Percentiles rank a stretch among this genome's conserved stretches.
Conservation (phyloP, 2,888 invertebrate species). For the Euproctis similis region DNA sequence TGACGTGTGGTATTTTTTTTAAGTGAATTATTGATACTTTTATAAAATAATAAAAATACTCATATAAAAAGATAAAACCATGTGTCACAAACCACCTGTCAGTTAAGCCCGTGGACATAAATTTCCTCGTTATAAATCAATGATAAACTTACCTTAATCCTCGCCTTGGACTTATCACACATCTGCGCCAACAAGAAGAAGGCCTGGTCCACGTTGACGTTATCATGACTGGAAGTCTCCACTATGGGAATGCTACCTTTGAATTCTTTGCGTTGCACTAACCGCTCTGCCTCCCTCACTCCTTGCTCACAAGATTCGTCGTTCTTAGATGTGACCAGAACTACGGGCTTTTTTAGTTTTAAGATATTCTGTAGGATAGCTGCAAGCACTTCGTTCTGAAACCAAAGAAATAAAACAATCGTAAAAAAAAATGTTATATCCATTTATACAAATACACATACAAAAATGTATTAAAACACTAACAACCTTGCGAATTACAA, state of each 20-base stretch:
- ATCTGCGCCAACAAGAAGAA: conserved; percentile 93
- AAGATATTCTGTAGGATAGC: conserved; percentile 89
- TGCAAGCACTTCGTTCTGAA: conserved; percentile 85
- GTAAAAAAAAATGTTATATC: too few species aligned
- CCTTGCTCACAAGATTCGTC: conserved; percentile 93
- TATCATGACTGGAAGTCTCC: conserved; percentile 96
- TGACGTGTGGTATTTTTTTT: too few species aligned
- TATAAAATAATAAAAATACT: too few species aligned
- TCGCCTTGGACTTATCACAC: conserved; percentile 91
- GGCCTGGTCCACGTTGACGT: conserved; percentile 95
- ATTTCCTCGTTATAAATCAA: background rate
- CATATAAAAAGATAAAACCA: too few species aligned
- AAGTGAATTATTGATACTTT: too few species aligned
- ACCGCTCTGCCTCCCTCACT: conserved; percentile 90
- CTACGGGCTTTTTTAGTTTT: conserved; percentile 96
- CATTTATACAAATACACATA: too few species aligned
- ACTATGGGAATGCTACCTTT: conserved; percentile 91
- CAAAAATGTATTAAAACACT: too few species aligned
- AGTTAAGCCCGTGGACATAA: background rate
- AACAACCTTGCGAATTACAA: too few species aligned
- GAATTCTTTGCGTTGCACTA: conserved; percentile 92
- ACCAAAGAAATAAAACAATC: conserved; percentile 8
- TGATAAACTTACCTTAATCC: conserved; percentile 74
- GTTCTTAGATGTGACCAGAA: conserved; percentile 96
- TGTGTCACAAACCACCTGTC: too few species aligned